Evolutionary conservation across 2,797 vertebrate genomes (phyloP).

Genomic region (Hippocampus kuda): DNA sequence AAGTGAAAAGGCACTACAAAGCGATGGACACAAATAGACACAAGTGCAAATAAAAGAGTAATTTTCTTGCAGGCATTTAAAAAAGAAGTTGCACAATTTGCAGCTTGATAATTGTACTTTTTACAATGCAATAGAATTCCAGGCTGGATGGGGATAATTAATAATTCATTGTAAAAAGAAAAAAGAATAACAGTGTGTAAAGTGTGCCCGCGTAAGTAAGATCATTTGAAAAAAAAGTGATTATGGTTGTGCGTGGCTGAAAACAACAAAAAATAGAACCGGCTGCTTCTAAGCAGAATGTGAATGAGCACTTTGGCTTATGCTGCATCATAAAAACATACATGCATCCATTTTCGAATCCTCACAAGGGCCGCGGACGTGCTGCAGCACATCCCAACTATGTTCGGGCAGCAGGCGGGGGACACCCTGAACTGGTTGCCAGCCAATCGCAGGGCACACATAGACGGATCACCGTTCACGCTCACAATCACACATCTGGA

Average conservation of each 20-base stretch:
- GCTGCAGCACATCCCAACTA: too few relatives aligned
- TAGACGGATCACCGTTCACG: too few relatives aligned
- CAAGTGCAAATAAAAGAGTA: too few relatives aligned
- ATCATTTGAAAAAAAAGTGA: not conserved
- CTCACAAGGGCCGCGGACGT: too few relatives aligned
- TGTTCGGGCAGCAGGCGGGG: too few relatives aligned
- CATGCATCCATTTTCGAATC: not conserved
- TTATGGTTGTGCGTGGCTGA: not conserved
- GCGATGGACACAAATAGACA: too few relatives aligned
- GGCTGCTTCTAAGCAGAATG: not conserved
- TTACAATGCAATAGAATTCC: not conserved
- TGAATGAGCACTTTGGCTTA: not conserved
- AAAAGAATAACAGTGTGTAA: not conserved
- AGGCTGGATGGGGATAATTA: not conserved
- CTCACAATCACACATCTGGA: too few relatives aligned
- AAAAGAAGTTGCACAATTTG: not conserved
- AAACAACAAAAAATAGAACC: not conserved
- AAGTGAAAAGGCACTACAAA: too few relatives aligned
- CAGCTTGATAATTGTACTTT: not conserved
- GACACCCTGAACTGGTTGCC: too few relatives aligned
- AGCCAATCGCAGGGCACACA: too few relatives aligned
- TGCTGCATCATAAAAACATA: not conserved
- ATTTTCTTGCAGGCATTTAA: not conserved
- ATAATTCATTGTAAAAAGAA: not conserved
- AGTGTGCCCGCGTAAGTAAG: not conserved